Conservation (phyloP, 2,797 vertebrate species). For the Pangasius sanitwongsei region DNA sequence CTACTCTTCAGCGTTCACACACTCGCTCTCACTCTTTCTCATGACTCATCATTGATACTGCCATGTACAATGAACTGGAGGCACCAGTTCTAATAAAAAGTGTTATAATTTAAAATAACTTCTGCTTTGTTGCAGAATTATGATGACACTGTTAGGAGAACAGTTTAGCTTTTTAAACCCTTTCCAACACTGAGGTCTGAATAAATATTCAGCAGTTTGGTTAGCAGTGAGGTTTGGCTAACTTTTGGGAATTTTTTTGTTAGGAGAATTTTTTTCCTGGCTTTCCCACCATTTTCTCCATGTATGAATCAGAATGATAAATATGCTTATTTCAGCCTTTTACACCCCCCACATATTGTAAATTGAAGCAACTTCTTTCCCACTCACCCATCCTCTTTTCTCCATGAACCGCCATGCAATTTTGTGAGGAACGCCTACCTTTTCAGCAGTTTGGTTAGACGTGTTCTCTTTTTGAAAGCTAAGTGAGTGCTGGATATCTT, state of each 20-base stretch:
- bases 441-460: neutral
- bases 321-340: neutral
- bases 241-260: neutral
- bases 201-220: neutral
- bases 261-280: neutral
- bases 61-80: neutral
- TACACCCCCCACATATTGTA: neutral
- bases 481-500: neutral
- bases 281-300: neutral
- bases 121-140: neutral
- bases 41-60: constrained; percentile 33
- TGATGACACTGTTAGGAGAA: neutral
- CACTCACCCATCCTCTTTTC: neutral
- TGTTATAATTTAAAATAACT: neutral
- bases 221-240: neutral
- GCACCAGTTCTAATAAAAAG: neutral
- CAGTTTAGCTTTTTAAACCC: neutral
- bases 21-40: constrained; percentile 18
- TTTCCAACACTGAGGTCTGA: neutral
- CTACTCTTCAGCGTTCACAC: constrained; percentile 43
- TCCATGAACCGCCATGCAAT: neutral
- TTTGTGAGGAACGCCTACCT: neutral
- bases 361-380: neutral
- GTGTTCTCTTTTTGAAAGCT: neutral
- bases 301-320: neutral